Conservation (phyloP, 2,797 vertebrate species). For the Micromesistius poutassou region DNA sequence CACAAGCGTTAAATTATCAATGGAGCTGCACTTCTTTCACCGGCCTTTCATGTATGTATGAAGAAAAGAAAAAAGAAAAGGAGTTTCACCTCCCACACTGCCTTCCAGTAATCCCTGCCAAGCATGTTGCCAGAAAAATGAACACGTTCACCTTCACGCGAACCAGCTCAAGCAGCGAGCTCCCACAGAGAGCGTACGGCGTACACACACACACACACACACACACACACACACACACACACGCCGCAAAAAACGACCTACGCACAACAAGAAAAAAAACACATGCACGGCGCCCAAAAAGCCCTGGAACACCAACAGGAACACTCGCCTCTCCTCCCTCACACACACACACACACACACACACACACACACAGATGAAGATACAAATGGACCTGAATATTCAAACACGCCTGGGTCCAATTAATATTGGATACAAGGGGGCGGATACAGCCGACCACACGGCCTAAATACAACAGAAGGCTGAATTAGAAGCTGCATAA, state of each 20-base stretch:
- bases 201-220: slow-evolving; percentile 7
- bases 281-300: slow-evolving; percentile 4
- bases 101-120: slow-evolving; percentile 1
- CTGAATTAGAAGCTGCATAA: slow-evolving; percentile 6
- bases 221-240: no score
- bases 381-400: slow-evolving; percentile 1
- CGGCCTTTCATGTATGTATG: neutral
- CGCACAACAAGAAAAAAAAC: slow-evolving; percentile 14
- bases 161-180: slow-evolving; percentile 13
- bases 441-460: slow-evolving; percentile 9
- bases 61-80: neutral
- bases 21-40: neutral
- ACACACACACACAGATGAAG: slow-evolving; percentile 8
- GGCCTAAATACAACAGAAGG: slow-evolving; percentile 24
- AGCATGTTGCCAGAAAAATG: neutral
- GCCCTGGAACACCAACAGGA: neutral
- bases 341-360: slow-evolving; percentile 11
- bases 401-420: slow-evolving; percentile 23
- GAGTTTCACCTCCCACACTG: neutral
- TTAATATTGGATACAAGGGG: slow-evolving; percentile 12
- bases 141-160: slow-evolving; percentile 25
- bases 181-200: neutral
- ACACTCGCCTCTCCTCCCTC: neutral
- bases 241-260: neutral
- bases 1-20: slow-evolving; percentile 4